Evolutionary conservation across 2,797 vertebrate species (phyloP), one percentile per base, ranked within the genome.

Genomic region (Halcyon leucocephala): DNA sequence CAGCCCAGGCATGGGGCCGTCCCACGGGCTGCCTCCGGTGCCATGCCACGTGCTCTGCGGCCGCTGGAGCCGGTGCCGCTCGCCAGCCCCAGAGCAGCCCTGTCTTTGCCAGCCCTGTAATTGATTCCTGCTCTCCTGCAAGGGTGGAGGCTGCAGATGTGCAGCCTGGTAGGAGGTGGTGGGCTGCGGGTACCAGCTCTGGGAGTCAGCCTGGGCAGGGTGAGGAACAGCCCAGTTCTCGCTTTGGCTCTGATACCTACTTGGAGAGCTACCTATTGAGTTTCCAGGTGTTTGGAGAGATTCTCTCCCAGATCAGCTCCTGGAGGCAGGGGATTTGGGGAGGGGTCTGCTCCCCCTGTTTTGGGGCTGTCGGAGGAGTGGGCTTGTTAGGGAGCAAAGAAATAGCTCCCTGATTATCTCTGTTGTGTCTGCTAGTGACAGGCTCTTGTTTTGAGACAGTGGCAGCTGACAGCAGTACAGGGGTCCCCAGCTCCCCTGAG

Each of bases 111-210:
- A 95, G 81, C 73, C 90, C 90, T 94, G 25, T 95, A 96, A 96
- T 95, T 95, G 96, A 88, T 95, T 93, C 94, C 93, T 93, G 90
- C 64, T 87, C 86, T 85, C 78, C 93, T 96, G 78, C 29, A 1
- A 0, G 39, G 51, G 78, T 12, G 58, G 73, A 94, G 65, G 46
- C 81, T 57, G 82, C 93, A 92, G 82, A 94, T 79, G 76, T 90
- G 72, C 71, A 72, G 76, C 79, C 54, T 90, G 25, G 24, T 39
- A 82, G 51, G 72, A 92, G 79, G 69, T 82, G 84, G 65, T 1
- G 48, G 48, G 72, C 80, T 82, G 82, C 0, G 39, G 62, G 70
- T 76, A 73, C 66, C 58, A 57, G 46, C 57, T 82, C 52, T 28
- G 18, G 61, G 48, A 87, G 41, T 72, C 69, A 88, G 57, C 33